phyloP scores from a whole-genome alignment of 2,113 vertebrate genomes.

The Paramisgurnus dabryanus region DNA sequence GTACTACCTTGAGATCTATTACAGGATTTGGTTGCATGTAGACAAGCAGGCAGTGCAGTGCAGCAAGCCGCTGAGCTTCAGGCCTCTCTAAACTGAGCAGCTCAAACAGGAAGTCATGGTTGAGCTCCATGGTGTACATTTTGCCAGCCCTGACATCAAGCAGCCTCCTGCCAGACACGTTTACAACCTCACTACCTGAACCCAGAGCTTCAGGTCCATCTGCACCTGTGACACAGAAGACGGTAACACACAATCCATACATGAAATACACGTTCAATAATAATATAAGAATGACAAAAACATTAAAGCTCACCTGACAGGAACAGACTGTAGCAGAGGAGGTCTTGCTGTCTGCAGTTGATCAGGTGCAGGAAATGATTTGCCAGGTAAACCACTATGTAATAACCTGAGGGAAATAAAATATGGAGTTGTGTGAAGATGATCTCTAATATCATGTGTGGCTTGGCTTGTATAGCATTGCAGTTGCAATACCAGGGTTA shows the following conservation, averaged over 20 bases:
- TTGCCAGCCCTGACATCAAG: slow-evolving; percentile 76
- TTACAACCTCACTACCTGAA: slow-evolving; percentile 13
- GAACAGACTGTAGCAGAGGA: slow-evolving; percentile 89
- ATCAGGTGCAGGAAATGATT: slow-evolving; percentile 88
- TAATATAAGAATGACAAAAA: no score
- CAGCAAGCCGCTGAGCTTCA: slow-evolving; percentile 82
- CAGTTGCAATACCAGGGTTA: no score
- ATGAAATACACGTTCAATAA: not conserved
- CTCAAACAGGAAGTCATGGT: slow-evolving; percentile 70
- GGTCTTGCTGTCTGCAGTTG: slow-evolving; percentile 88
- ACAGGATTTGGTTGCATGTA: slow-evolving; percentile 69
- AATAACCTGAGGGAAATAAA: slow-evolving; percentile 76
- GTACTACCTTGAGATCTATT: slow-evolving; percentile 62
- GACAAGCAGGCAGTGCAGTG: slow-evolving; percentile 84
- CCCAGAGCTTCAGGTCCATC: slow-evolving; percentile 58
- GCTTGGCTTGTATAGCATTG: no score
- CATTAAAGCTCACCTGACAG: slow-evolving; percentile 78
- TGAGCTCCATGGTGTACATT: slow-evolving; percentile 71
- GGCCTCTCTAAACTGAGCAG: slow-evolving; percentile 68
- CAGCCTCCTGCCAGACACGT: slow-evolving; percentile 51
- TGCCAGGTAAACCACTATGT: slow-evolving; percentile 85
- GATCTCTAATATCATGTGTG: not conserved
- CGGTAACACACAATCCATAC: not conserved
- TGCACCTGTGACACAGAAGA: slow-evolving; percentile 51
- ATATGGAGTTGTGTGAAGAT: not conserved